phyloP scores from a whole-genome alignment of 2,113 vertebrate genomes.

The Corynorhinus townsendii region DNA sequence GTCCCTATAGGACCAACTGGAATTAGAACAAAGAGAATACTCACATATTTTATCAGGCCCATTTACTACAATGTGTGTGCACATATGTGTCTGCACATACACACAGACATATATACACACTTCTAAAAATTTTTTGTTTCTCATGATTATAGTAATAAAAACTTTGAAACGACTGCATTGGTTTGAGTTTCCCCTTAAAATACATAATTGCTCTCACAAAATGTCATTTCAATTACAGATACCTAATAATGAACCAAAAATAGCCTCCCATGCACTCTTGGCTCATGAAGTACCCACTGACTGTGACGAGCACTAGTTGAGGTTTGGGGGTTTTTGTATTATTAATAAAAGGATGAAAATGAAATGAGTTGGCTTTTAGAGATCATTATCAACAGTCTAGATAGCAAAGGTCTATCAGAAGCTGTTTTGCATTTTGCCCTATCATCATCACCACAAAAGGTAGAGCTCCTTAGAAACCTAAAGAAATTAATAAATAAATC shows the following conservation, averaged over 20 bases:
- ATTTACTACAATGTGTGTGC: neutral
- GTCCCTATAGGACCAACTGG: neutral
- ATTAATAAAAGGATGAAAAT: constrained; percentile 60
- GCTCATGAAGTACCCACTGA: constrained; percentile 43
- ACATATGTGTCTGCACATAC: neutral
- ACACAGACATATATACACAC: neutral
- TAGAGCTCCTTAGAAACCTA: constrained; percentile 46
- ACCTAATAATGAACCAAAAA: constrained; percentile 58
- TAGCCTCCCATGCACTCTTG: neutral
- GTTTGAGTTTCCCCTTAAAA: constrained; percentile 47
- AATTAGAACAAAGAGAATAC: neutral
- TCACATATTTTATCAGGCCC: neutral
- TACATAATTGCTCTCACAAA: constrained; percentile 46
- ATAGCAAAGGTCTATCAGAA: constrained; percentile 5
- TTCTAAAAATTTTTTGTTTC: neutral
- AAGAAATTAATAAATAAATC: constrained; percentile 55
- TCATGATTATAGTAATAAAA: neutral
- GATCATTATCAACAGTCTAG: constrained; percentile 32
- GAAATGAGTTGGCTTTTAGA: constrained; percentile 49
- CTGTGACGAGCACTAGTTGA: constrained; percentile 46
- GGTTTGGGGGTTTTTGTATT: constrained; percentile 15
- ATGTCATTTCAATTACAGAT: constrained; percentile 67
- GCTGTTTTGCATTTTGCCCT: constrained; percentile 37
- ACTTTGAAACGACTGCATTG: neutral
- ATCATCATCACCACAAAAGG: constrained; percentile 44